Conservation (phyloP, 1,140 invertebrate genomes). For the Drosophila insularis region DNA sequence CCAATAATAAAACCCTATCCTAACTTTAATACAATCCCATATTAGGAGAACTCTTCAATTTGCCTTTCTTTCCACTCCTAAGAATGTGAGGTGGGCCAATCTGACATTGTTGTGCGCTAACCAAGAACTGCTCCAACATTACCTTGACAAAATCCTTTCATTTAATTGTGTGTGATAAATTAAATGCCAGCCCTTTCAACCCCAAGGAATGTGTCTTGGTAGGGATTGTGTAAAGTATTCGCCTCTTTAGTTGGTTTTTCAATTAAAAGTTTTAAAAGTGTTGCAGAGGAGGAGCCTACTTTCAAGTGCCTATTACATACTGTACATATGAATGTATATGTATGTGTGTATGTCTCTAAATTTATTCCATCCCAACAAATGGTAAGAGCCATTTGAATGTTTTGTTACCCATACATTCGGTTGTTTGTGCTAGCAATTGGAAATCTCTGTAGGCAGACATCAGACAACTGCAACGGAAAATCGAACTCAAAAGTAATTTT, state of each 20-base stretch:
- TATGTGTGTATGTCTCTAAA: constrained; percentile 25
- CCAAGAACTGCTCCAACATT: background rate
- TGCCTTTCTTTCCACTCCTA: background rate
- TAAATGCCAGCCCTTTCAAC: constrained; percentile 34
- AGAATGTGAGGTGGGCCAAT: constrained; percentile 42
- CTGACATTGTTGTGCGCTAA: constrained; percentile 30
- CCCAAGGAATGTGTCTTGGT: background rate
- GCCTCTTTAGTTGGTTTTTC: constrained; percentile 45
- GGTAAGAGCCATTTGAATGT: constrained; percentile 6
- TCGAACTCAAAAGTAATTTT: constrained; percentile 35
- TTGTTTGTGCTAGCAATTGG: constrained; percentile 59
- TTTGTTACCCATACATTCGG: constrained; percentile 27
- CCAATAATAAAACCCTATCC: background rate
- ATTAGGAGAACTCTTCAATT: background rate
- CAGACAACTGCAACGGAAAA: constrained; percentile 32
- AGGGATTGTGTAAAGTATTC: constrained; percentile 47
- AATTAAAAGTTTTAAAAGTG: constrained; percentile 80
- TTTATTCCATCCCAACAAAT: background rate
- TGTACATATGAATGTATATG: no score
- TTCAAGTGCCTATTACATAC: constrained; percentile 21
- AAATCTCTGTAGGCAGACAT: constrained; percentile 60
- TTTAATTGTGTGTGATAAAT: constrained; percentile 65
- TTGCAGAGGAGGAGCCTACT: constrained; percentile 49
- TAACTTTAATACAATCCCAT: background rate
- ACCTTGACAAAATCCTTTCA: constrained; percentile 46